Percentiles rank a stretch among this genome's conserved stretches.
Conservation (phyloP, 2,888 invertebrate genomes). For the Marasmarcha lunaedactyla region DNA sequence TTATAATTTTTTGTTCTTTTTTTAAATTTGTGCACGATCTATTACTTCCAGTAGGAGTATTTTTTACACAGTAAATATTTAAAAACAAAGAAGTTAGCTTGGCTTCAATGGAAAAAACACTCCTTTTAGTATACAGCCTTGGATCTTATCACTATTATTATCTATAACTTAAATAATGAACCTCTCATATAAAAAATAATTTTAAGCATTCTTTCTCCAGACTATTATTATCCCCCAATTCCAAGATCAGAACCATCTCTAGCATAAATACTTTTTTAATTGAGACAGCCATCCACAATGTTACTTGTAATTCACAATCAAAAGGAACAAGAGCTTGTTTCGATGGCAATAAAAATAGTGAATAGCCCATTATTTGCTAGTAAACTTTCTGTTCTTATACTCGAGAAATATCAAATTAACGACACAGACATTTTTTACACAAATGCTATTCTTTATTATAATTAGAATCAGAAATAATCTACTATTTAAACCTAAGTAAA, state of each 20-base stretch:
- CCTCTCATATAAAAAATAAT: conserved; percentile 56
- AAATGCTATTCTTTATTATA: no score
- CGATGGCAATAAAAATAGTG: no score
- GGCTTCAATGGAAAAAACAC: conserved; percentile 45
- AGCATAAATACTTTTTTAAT: no score
- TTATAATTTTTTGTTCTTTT: conserved; percentile 24
- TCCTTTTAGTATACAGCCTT: conserved; percentile 63
- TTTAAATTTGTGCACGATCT: conserved; percentile 26
- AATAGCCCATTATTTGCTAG: no score
- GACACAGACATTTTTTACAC: no score
- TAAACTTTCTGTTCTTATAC: no score
- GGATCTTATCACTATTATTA: conserved; percentile 62
- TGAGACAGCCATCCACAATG: no score
- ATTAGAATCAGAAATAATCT: conserved; percentile 20
- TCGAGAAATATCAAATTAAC: no score
- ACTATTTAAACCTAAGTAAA: conserved; percentile 54
- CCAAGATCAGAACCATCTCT: no score
- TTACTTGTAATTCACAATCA: no score
- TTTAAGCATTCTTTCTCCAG: conserved; percentile 28
- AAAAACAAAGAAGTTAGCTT: conserved; percentile 33
- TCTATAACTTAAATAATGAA: conserved; percentile 61
- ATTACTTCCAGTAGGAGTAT: conserved; percentile 47
- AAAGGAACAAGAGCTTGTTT: no score
- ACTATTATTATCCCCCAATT: no score
- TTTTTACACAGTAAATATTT: conserved; percentile 37